Base-by-base conservation (phyloP, 1,140 invertebrate genomes). In the Aphaenogaster rudis region DNA sequence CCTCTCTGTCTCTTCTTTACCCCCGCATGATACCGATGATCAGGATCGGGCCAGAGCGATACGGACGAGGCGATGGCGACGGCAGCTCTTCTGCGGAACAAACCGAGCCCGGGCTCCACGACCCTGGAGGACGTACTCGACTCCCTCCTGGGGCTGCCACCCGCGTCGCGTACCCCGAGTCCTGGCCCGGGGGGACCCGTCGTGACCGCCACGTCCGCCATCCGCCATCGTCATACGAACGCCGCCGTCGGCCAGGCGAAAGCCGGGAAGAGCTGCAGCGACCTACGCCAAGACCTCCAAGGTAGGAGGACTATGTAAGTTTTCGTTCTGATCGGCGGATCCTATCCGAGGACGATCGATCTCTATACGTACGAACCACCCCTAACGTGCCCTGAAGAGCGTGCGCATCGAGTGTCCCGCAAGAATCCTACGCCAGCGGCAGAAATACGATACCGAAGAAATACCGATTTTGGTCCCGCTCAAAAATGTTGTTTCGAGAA, bases 81-180 rank as follows among this genome's bases (percentile, higher is more conserved):
- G 88, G 92, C 92, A 92, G 94, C 92, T 94, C 92, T 94, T 91
- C 91, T 94, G 87, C 94, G 94, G 92, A 95, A 95, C 92, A 95
- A 94, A 93, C 95, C 94, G 71, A 98, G 97, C 90, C 97, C 97
- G 69, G 97, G 97, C 91, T 98, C 97, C 85, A 98, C 98, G 67
- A 98, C 98, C 64, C 96, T 99, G 94, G 98, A 99, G 96, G 98
- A 99, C 96, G 98, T 99, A 77, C 96, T 99, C 94, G 98, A 99
- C 95, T 98, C 98, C 79, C 96, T 99, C 88, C 96, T 99, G 93
- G 98, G 98, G 90, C 96, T 99, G 90, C 97, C 97, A 88, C 96
- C 97, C 92, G 96, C 97, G 82, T 96, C 97, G 87, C 96, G 97
- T 92, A 96, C 97, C 89, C 96, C 96, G 80, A 97, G 97, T 93